These are phyloP conservation scores for Xenopus borealis DNA, from an alignment of 2,113 vertebrate species.

Conservation along the genomic window DNA sequence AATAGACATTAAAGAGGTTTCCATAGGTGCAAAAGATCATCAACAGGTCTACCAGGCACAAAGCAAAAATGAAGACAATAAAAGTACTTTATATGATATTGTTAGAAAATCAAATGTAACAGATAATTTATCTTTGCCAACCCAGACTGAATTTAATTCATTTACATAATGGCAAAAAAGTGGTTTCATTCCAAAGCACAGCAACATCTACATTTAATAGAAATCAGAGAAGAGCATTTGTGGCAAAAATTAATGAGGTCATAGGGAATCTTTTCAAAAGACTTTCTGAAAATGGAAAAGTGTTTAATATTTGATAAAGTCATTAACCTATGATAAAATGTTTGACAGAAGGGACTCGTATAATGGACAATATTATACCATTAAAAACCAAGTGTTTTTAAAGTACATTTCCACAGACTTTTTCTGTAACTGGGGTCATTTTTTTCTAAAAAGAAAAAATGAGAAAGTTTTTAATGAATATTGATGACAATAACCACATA, in stretches of 20 bases:
- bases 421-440: slow-evolving; percentile 63
- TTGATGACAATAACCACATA: neutral
- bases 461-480: slow-evolving; percentile 46
- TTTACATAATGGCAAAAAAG: too few species aligned
- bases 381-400: slow-evolving; percentile 58
- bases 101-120: too few species aligned
- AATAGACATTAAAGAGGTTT: too few species aligned
- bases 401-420: slow-evolving; percentile 56
- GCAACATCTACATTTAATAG: too few species aligned
- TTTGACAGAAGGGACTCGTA: slow-evolving; percentile 47
- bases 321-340: slow-evolving; percentile 66
- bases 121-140: too few species aligned
- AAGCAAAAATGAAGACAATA: too few species aligned
- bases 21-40: too few species aligned
- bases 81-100: too few species aligned
- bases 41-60: too few species aligned
- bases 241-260: neutral
- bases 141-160: too few species aligned
- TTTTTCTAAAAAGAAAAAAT: slow-evolving; percentile 53
- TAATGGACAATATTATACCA: slow-evolving; percentile 64
- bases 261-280: slow-evolving; percentile 48
- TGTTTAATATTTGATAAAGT: slow-evolving; percentile 72
- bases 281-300: slow-evolving; percentile 63
- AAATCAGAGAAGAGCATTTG: too few species aligned
- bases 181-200: too few species aligned